phyloP scores from a whole-genome alignment of 2,797 vertebrate genomes.

The Eulemur rubriventer region DNA sequence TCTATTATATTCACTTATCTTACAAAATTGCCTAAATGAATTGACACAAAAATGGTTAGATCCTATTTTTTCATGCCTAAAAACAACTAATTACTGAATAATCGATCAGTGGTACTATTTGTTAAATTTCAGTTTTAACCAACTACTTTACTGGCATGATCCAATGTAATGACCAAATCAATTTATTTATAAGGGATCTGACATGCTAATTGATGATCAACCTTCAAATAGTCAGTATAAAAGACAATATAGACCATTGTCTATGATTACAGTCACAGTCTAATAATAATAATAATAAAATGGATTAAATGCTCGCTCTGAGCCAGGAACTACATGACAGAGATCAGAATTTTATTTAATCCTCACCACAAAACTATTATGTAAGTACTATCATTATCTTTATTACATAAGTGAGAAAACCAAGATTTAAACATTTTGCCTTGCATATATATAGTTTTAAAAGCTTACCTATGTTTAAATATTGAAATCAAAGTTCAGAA shows the following conservation, averaged over 20 bases:
- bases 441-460: not conserved
- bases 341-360: not conserved
- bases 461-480: conserved; percentile 32
- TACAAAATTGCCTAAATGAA: conserved; percentile 9
- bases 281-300: conserved; percentile 31
- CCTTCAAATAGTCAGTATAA: not conserved
- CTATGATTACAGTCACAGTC: not conserved
- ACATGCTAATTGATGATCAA: not conserved
- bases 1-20: not conserved
- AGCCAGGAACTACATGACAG: not conserved
- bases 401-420: not conserved
- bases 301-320: not conserved
- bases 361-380: not conserved
- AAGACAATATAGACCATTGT: not conserved
- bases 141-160: conserved; percentile 20
- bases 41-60: not conserved
- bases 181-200: not conserved
- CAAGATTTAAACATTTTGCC: not conserved
- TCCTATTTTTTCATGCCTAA: conserved; percentile 8
- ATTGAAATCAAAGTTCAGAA: conserved; percentile 44
- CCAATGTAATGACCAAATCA: not conserved
- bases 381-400: not conserved
- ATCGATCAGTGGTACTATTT: not conserved
- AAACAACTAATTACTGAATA: conserved; percentile 7
- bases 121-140: conserved; percentile 7